Conservation (phyloP, 2,797 vertebrate genomes). For the Clarias fuscus region DNA sequence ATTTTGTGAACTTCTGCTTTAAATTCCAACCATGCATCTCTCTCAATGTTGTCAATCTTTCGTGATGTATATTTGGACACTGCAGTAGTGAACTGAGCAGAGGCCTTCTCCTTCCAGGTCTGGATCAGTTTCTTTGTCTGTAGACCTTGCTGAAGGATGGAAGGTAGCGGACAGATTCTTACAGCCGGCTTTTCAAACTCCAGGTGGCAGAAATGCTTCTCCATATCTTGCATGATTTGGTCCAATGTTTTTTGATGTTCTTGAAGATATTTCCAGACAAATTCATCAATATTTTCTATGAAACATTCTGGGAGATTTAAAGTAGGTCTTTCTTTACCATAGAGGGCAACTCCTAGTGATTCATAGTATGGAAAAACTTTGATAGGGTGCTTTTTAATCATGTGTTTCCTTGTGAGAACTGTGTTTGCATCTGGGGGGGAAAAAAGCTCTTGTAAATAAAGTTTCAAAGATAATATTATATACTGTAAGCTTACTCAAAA, state of each 20-base stretch:
- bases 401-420: slow-evolving; percentile 73
- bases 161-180: slow-evolving; percentile 68
- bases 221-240: slow-evolving; percentile 67
- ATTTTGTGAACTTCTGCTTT: slow-evolving; percentile 58
- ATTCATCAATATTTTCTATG: slow-evolving; percentile 63
- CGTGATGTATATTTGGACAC: slow-evolving; percentile 70
- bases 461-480: not conserved
- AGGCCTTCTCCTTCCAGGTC: slow-evolving; percentile 73
- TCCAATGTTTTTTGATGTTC: slow-evolving; percentile 53
- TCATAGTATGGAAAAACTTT: slow-evolving; percentile 82
- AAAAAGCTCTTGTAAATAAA: not conserved
- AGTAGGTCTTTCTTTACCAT: slow-evolving; percentile 79
- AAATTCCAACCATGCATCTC: slow-evolving; percentile 72
- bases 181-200: slow-evolving; percentile 62
- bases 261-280: slow-evolving; percentile 74
- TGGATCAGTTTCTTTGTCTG: slow-evolving; percentile 63
- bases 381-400: slow-evolving; percentile 68
- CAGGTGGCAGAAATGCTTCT: slow-evolving; percentile 68
- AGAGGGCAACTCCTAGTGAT: slow-evolving; percentile 79
- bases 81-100: slow-evolving; percentile 61
- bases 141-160: slow-evolving; percentile 69
- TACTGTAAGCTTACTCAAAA: not conserved
- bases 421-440: slow-evolving; percentile 70
- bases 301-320: slow-evolving; percentile 76
- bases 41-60: slow-evolving; percentile 52